Percentiles rank a stretch among this genome's conserved stretches.
These are phyloP conservation scores for Eilema sororculum DNA, from an alignment of 2,888 invertebrate species.

Conservation along the genomic window DNA sequence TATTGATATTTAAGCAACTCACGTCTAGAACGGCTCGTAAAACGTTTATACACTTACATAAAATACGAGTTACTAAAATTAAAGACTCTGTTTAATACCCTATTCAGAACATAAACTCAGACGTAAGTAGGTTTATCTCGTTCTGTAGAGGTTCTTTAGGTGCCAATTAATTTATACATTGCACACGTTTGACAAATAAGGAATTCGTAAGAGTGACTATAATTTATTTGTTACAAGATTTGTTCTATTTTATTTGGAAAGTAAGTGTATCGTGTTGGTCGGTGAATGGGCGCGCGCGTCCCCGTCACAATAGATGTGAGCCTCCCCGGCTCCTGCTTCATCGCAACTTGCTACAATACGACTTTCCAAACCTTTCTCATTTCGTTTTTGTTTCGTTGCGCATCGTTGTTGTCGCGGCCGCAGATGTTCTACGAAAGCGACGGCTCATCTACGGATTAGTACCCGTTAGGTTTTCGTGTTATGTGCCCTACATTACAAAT, in stretches of 20 bases:
- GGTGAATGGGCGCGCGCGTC: slow-evolving; percentile 17
- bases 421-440: slow-evolving; percentile 79
- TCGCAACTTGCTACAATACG: slow-evolving; percentile 80
- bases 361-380: slow-evolving; percentile 84
- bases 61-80: slow-evolving; percentile 74
- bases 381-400: slow-evolving; percentile 81
- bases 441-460: slow-evolving; percentile 85
- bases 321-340: slow-evolving; percentile 62
- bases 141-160: slow-evolving; percentile 49
- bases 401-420: slow-evolving; percentile 69
- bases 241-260: slow-evolving; percentile 25
- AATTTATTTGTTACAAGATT: slow-evolving; percentile 11
- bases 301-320: slow-evolving; percentile 52
- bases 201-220: slow-evolving; percentile 23
- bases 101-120: slow-evolving; percentile 65
- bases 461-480: slow-evolving; percentile 79
- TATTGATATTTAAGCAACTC: slow-evolving; percentile 73
- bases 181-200: slow-evolving; percentile 26
- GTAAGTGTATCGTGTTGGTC: slow-evolving; percentile 6
- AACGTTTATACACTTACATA: slow-evolving; percentile 72
- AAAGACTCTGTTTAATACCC: slow-evolving; percentile 70
- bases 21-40: slow-evolving; percentile 75
- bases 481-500: slow-evolving; percentile 73
- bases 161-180: slow-evolving; percentile 48
- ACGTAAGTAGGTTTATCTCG: slow-evolving; percentile 61